A percentile compares a stretch with the other conserved stretches of the same genome.
These are phyloP conservation scores for Musca vetustissima DNA, from an alignment of 1,140 invertebrate species.

Conservation along the genomic window DNA sequence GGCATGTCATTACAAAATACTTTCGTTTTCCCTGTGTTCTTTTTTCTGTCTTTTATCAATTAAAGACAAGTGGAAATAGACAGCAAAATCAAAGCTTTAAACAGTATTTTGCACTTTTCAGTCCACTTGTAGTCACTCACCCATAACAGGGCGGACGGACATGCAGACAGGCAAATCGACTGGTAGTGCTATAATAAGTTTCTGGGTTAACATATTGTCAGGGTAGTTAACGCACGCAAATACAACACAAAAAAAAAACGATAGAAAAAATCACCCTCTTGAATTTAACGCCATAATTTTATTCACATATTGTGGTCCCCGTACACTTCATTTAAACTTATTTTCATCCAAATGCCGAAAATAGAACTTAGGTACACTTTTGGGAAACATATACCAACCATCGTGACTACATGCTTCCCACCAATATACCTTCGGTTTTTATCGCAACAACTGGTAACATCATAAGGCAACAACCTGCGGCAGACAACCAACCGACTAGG, in stretches of 20 bases:
- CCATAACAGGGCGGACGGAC: not conserved
- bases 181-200: conserved; percentile 30
- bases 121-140: not conserved
- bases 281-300: conserved; percentile 24
- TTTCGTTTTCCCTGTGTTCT: too few species aligned
- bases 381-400: conserved; percentile 43
- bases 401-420: not conserved
- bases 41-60: too few species aligned
- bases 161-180: not conserved
- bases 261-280: conserved; percentile 23
- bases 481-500: not conserved
- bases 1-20: too few species aligned
- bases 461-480: conserved; percentile 7
- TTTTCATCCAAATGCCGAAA: conserved; percentile 19
- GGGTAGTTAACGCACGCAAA: conserved; percentile 24
- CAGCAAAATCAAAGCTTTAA: too few species aligned
- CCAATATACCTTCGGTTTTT: conserved; percentile 3
- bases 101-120: too few species aligned
- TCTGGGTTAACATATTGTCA: conserved; percentile 55
- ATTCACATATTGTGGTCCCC: conserved; percentile 28
- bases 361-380: conserved; percentile 34
- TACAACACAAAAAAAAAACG: not conserved
- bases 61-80: too few species aligned
- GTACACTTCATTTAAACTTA: conserved; percentile 9
- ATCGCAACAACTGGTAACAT: conserved; percentile 6